Percentiles rank a stretch among this genome's conserved stretches.
phyloP scores from a whole-genome alignment of 2,888 invertebrate genomes.

The Pseudococcus viburni region DNA sequence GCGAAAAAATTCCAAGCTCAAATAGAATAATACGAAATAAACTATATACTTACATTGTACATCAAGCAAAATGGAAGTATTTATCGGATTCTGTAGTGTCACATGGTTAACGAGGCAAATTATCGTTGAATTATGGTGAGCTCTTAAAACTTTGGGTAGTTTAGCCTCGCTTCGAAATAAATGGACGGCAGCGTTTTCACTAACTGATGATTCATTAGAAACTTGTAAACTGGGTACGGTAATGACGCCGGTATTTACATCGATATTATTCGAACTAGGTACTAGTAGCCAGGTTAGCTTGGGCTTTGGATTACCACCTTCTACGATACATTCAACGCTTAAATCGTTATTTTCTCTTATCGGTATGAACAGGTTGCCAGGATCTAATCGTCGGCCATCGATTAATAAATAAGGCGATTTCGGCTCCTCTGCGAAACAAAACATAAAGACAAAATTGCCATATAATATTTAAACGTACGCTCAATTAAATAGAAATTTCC shows the following conservation, averaged over 20 bases:
- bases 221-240: conserved; percentile 68
- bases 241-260: conserved; percentile 69
- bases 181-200: conserved; percentile 67
- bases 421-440: conserved; percentile 81
- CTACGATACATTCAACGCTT: conserved; percentile 87
- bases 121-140: conserved; percentile 89
- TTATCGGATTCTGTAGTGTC: conserved; percentile 75
- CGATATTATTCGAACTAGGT: conserved; percentile 71
- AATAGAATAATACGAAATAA: background rate
- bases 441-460: conserved; percentile 34
- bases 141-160: conserved; percentile 82
- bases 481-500: background rate
- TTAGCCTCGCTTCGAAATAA: conserved; percentile 76
- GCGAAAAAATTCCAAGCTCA: too few relatives aligned
- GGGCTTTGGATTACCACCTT: conserved; percentile 84
- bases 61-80: conserved; percentile 77
- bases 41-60: conserved; percentile 77
- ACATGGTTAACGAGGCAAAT: conserved; percentile 85
- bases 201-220: conserved; percentile 65
- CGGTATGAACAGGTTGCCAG: conserved; percentile 89
- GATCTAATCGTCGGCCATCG: conserved; percentile 87
- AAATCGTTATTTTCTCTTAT: conserved; percentile 88
- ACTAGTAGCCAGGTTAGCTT: conserved; percentile 74
- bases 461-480: background rate
- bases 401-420: conserved; percentile 88